A percentile compares a stretch with the other conserved stretches of the same genome.
Evolutionary conservation across 30 jellyfish, hydroid and myxozoan genomes (phyloP).

Genomic region (Catostylus mosaicus): DNA sequence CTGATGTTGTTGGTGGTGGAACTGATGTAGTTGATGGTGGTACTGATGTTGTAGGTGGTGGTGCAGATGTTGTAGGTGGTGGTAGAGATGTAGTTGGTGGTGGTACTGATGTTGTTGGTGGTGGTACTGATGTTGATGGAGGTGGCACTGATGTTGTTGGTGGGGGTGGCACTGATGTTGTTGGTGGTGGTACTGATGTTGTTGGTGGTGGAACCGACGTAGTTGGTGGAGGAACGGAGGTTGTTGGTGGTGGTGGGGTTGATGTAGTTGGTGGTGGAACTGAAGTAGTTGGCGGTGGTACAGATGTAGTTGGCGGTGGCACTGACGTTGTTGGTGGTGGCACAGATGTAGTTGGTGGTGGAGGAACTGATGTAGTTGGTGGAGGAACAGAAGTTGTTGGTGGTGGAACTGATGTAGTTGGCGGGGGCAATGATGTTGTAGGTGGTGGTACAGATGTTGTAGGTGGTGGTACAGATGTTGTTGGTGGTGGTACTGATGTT

Average conservation of each 20-base stretch:
- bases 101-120: neutral
- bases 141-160: neutral
- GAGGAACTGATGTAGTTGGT: neutral
- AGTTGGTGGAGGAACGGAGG: neutral
- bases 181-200: neutral
- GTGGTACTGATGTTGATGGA: neutral
- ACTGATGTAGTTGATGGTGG: neutral
- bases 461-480: neutral
- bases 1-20: neutral
- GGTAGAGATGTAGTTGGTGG: neutral
- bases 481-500: conserved; percentile 21
- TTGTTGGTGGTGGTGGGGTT: neutral
- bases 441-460: neutral
- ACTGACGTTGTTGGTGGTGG: neutral
- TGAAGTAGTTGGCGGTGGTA: neutral
- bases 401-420: neutral
- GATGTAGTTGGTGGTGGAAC: neutral
- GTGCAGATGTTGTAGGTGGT: neutral
- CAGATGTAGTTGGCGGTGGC: neutral
- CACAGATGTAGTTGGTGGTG: neutral
- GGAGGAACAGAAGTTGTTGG: neutral
- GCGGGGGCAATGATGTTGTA: neutral
- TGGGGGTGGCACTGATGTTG: neutral
- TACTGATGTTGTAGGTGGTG: neutral
- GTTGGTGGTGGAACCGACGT: neutral